phyloP scores from a whole-genome alignment of 23 tunicate genomes.

The Botrylloides violaceus region DNA sequence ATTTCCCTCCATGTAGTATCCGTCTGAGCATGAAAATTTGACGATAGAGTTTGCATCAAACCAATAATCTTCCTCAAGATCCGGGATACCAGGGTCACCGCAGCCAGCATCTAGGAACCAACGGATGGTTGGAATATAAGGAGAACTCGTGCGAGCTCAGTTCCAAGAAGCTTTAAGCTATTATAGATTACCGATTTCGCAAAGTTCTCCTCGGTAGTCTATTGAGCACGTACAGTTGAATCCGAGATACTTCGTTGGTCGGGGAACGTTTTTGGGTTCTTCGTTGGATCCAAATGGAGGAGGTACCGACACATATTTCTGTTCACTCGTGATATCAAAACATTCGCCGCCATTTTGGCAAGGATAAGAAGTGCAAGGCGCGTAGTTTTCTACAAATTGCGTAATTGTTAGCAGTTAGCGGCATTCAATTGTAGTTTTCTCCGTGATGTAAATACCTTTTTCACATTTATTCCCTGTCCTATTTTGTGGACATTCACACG shows the following conservation, averaged over 20 bases:
- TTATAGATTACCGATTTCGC: slow-evolving; percentile 51
- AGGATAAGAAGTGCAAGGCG: slow-evolving; percentile 16
- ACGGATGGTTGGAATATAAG: not conserved
- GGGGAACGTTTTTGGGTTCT: not conserved
- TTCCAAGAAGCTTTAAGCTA: no score
- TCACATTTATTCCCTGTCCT: slow-evolving; percentile 6
- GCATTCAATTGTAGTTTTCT: not conserved
- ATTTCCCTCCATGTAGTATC: slow-evolving; percentile 36
- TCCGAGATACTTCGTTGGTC: slow-evolving; percentile 23
- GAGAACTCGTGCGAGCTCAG: not conserved
- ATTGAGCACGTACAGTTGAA: slow-evolving; percentile 30
- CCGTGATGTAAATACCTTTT: not conserved
- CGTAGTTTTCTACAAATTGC: slow-evolving; percentile 13
- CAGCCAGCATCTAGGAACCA: slow-evolving; percentile 54
- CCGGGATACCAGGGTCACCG: slow-evolving; percentile 71
- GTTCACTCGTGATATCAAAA: not conserved
- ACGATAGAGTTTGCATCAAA: slow-evolving; percentile 40
- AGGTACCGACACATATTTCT: slow-evolving; percentile 1
- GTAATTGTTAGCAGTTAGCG: not conserved
- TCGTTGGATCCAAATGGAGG: slow-evolving; percentile 1
- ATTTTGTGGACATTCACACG: slow-evolving; percentile 19
- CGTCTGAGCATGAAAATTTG: slow-evolving; percentile 41
- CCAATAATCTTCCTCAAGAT: slow-evolving; percentile 27
- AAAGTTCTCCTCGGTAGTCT: slow-evolving; percentile 42
- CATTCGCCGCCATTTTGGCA: slow-evolving; percentile 17